Evolutionary conservation across 2,113 vertebrate genomes (phyloP).

Genomic region (Axis porcinus): DNA sequence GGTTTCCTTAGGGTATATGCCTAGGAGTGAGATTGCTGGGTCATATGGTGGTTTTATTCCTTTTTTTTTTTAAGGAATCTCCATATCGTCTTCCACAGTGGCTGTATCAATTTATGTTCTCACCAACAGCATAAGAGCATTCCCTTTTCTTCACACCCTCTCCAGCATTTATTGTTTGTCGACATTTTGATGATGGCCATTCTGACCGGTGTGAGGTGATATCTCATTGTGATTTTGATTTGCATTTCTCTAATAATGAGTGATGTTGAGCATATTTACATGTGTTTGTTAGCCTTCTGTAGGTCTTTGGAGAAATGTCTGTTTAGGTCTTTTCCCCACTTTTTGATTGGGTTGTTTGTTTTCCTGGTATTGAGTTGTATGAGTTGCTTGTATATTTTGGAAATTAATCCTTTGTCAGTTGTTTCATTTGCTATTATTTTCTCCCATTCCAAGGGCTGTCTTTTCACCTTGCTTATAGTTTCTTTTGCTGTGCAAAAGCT

Average conservation of each 20-base stretch:
- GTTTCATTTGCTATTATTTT: neutral
- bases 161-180: neutral
- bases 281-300: neutral
- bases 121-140: neutral
- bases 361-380: neutral
- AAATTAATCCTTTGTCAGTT: neutral
- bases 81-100: neutral
- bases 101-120: neutral
- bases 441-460: neutral
- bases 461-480: neutral
- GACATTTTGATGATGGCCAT: neutral
- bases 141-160: neutral
- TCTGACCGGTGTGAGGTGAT: neutral
- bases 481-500: neutral
- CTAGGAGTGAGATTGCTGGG: neutral
- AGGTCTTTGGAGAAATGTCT: neutral
- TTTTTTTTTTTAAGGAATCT: neutral
- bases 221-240: neutral
- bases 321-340: neutral
- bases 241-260: neutral
- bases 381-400: neutral
- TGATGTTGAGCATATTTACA: neutral
- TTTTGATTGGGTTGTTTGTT: neutral
- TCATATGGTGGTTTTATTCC: neutral
- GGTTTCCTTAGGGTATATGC: neutral